A percentile compares a stretch with the other conserved stretches of the same genome.
Conservation (phyloP, 2,888 invertebrate genomes). For the Rotaria sp. region DNA sequence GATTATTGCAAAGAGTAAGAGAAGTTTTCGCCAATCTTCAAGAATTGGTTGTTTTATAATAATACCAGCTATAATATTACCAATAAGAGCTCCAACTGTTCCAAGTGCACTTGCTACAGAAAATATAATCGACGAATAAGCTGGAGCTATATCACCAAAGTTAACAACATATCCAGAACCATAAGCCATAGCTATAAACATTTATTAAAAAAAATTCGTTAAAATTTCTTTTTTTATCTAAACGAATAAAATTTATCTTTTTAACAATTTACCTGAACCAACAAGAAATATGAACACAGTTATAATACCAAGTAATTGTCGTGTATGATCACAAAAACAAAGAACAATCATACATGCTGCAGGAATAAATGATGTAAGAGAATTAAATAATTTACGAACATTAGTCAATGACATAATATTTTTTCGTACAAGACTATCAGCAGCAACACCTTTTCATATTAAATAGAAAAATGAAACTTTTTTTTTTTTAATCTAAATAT, state of each 20-base stretch:
- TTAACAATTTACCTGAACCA: neutral
- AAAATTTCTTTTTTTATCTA: too few species aligned
- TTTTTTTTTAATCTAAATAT: neutral
- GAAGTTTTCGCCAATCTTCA: constrained; percentile 37
- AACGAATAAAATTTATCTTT: too few species aligned
- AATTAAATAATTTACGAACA: neutral
- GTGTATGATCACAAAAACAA: neutral
- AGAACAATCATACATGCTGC: neutral
- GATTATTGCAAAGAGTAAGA: neutral
- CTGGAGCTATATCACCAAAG: neutral
- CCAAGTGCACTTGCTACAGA: neutral
- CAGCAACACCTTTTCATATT: neutral
- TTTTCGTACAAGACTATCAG: neutral
- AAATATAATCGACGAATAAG: neutral
- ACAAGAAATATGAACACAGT: neutral
- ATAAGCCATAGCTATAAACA: neutral
- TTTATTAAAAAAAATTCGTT: too few species aligned
- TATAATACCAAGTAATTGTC: neutral
- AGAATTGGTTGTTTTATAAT: neutral
- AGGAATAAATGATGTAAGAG: neutral
- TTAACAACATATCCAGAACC: neutral
- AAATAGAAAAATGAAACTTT: neutral
- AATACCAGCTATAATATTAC: neutral
- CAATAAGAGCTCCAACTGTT: neutral
- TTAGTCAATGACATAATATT: neutral